Conservation (phyloP, 2,113 vertebrate species). For the Phaethon lepturus region DNA sequence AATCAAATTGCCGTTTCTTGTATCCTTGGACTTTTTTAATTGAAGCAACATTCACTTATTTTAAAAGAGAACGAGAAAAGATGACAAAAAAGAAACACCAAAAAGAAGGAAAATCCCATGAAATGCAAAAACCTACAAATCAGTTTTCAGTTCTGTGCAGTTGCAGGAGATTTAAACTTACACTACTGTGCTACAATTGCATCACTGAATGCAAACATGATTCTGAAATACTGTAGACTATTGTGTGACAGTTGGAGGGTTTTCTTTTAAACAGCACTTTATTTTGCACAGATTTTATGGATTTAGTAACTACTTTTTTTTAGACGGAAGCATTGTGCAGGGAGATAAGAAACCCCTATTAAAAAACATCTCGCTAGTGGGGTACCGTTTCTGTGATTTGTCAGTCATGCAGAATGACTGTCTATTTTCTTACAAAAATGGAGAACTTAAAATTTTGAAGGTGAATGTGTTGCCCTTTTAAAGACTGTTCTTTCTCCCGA, state of each 20-base stretch:
- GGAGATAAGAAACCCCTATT: neutral
- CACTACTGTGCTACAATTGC: neutral
- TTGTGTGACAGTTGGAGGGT: no score
- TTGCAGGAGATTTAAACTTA: neutral
- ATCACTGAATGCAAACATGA: neutral
- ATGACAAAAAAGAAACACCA: neutral
- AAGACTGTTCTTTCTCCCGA: neutral
- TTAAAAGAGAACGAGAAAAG: neutral
- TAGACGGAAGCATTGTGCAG: neutral
- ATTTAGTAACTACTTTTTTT: neutral
- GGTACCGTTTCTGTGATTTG: neutral
- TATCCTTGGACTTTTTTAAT: neutral
- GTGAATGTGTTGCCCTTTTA: neutral
- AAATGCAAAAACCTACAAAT: neutral
- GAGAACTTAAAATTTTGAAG: neutral
- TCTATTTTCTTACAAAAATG: neutral
- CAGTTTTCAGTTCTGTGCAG: neutral
- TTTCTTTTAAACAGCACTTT: neutral
- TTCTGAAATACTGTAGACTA: no score
- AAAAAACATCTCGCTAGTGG: neutral
- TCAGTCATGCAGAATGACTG: neutral
- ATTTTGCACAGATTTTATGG: neutral
- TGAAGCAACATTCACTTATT: neutral
- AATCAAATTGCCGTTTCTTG: neutral
- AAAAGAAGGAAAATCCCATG: neutral